Percentiles rank a stretch among this genome's conserved stretches.
phyloP scores from a whole-genome alignment of 2,797 vertebrate species.

The Argyrosomus regius region DNA sequence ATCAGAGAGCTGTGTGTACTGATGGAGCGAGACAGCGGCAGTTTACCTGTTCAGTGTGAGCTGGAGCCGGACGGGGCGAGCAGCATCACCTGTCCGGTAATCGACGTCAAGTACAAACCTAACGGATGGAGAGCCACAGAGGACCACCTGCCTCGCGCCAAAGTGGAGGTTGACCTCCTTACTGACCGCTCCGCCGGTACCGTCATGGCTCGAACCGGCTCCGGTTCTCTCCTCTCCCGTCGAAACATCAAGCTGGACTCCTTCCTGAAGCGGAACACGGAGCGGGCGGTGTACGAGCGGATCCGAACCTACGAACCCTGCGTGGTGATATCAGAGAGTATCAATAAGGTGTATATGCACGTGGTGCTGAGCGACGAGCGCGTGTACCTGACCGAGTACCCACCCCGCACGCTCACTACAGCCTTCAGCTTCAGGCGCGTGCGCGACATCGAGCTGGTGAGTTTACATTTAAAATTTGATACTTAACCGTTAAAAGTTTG shows the following conservation, averaged over 20 bases:
- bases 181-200: background rate
- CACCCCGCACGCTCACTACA: slow-evolving; percentile 80
- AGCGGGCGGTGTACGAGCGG: slow-evolving; percentile 79
- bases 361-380: slow-evolving; percentile 85
- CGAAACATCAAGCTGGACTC: slow-evolving; percentile 83
- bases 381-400: slow-evolving; percentile 85
- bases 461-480: slow-evolving; percentile 36
- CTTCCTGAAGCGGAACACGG: slow-evolving; percentile 85
- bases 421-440: slow-evolving; percentile 80
- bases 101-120: accelerated
- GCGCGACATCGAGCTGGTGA: slow-evolving; percentile 86
- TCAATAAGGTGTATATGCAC: slow-evolving; percentile 83
- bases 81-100: too few relatives aligned
- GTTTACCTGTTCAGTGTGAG: slow-evolving; percentile 21
- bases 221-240: slow-evolving; percentile 53
- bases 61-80: background rate
- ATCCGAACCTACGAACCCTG: slow-evolving; percentile 85
- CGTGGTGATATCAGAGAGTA: slow-evolving; percentile 79
- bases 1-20: slow-evolving; percentile 48
- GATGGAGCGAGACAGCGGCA: background rate
- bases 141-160: too few relatives aligned
- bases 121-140: background rate
- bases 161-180: background rate
- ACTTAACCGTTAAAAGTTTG: too few relatives aligned
- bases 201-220: slow-evolving; percentile 73